Evolutionary conservation across 2,888 invertebrate genomes (phyloP).

Genomic region (Drosophila mimica): DNA sequence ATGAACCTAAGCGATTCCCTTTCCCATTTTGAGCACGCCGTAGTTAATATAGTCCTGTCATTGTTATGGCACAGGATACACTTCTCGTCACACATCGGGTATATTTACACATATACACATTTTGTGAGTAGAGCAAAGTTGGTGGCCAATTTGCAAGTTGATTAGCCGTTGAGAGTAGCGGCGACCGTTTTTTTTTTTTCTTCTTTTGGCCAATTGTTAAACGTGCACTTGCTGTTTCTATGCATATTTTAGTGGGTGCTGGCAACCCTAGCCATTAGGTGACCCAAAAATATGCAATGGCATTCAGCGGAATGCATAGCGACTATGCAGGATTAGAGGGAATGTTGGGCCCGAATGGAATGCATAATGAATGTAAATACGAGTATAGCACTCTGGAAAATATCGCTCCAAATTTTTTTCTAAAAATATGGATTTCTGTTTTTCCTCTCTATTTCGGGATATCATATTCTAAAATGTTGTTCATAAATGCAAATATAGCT

Average conservation of each 20-base stretch:
- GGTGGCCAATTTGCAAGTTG: conserved; percentile 70
- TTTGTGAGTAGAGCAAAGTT: conserved; percentile 13
- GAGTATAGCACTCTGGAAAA: background rate
- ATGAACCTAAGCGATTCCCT: background rate
- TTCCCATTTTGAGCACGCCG: background rate
- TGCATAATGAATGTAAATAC: conserved; percentile 18
- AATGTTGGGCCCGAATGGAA: conserved; percentile 1
- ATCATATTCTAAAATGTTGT: too few relatives aligned
- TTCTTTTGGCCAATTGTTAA: conserved; percentile 6
- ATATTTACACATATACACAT: background rate
- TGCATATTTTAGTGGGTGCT: background rate
- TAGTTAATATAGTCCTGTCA: background rate
- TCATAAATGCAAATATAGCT: background rate
- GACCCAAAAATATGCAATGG: conserved; percentile 13
- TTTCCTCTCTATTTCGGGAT: too few relatives aligned
- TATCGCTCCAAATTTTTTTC: background rate
- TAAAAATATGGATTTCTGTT: background rate
- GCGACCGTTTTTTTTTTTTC: conserved; percentile 1
- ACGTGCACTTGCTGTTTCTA: background rate
- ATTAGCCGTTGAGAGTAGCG: conserved; percentile 48
- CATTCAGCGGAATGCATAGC: conserved; percentile 14
- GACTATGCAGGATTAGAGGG: background rate
- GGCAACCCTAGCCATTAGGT: background rate
- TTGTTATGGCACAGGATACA: background rate
- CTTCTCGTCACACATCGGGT: background rate